phyloP scores from a whole-genome alignment of 2,797 vertebrate genomes.

The Gambelia wislizenii region DNA sequence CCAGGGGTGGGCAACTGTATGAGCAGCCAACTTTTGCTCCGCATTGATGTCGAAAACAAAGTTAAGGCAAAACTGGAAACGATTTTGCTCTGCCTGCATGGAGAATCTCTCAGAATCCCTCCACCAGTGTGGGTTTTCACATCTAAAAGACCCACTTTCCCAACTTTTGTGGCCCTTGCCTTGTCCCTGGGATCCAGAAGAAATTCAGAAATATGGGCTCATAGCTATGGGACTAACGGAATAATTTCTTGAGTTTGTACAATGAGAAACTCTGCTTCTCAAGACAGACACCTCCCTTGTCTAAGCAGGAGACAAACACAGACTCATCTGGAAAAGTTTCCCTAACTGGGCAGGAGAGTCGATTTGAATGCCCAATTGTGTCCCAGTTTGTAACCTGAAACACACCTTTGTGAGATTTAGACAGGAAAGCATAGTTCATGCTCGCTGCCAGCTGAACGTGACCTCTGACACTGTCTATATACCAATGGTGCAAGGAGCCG shows the following conservation, averaged over 20 bases:
- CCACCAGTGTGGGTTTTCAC: too few species aligned
- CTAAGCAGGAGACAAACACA: not conserved
- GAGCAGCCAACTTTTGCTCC: too few species aligned
- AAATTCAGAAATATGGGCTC: too few species aligned
- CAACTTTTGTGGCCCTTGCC: too few species aligned
- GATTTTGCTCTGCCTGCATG: too few species aligned
- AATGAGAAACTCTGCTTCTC: not conserved
- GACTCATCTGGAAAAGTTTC: not conserved
- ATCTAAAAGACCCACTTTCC: too few species aligned
- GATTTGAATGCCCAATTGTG: not conserved
- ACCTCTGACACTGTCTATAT: not conserved
- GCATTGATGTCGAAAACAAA: too few species aligned
- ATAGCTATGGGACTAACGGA: too few species aligned
- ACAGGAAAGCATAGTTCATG: not conserved
- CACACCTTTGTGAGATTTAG: not conserved
- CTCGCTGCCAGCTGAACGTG: not conserved
- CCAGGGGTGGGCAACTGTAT: too few species aligned
- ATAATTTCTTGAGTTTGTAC: not conserved
- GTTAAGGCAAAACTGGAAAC: too few species aligned
- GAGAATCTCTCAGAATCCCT: too few species aligned
- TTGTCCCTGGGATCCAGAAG: too few species aligned
- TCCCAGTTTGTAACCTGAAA: accelerated
- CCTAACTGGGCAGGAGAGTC: not conserved
- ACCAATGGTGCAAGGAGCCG: not conserved
- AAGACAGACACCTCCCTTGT: not conserved